Evolutionary conservation across 2,888 invertebrate species (phyloP), one percentile per base, ranked within the genome.

Genomic region (Augiades crinisus): DNA sequence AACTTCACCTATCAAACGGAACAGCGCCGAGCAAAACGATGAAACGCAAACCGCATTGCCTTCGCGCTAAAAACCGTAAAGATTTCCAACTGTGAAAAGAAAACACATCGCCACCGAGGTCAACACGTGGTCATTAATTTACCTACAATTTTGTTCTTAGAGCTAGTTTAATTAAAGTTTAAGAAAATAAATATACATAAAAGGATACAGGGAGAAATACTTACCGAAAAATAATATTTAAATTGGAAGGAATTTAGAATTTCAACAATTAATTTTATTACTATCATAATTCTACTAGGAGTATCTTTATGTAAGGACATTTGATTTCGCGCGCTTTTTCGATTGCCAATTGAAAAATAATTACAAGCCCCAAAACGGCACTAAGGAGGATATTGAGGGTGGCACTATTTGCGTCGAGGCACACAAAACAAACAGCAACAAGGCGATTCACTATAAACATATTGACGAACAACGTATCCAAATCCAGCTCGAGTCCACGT

Each of bases 51-150:
- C 40, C 24, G 24, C 34, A 13, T 19, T 27, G 34, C 40, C 33
- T 41, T 34, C 40, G 12, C 12, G 17, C 34, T 17, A 50, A 44
- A 34, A 43, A 6, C 49, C 33, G 13, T 34, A 50, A 27, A 50
- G 40, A 50, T 43, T 43, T 50, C 21, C 21, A 47, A 40, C 40
- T 33, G 24, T 21, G 24, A 22, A 34, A 49, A 40, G 40, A 49
- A 41, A 49, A 49, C 33, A 41, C 40, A 8, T 17, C 16, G 8
- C 7, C 8, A 19, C 8, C 49, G 49, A 50, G 49, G 49, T 50
- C 49, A 50, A 50, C 49, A 50, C 49, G 49, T 50, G 49, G 49
- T 43, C 43, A 40, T n/a, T 5, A 22, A n/a, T n/a, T 5, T 34
- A 33, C 34, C 22, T 33, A 49, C 33, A 34, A 27, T 41, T 34